Evolutionary conservation across 30 jellyfish, hydroid and myxozoan genomes (phyloP), one percentile per base, ranked within the genome.

Genomic region (Pseudorhiza aurosa): DNA sequence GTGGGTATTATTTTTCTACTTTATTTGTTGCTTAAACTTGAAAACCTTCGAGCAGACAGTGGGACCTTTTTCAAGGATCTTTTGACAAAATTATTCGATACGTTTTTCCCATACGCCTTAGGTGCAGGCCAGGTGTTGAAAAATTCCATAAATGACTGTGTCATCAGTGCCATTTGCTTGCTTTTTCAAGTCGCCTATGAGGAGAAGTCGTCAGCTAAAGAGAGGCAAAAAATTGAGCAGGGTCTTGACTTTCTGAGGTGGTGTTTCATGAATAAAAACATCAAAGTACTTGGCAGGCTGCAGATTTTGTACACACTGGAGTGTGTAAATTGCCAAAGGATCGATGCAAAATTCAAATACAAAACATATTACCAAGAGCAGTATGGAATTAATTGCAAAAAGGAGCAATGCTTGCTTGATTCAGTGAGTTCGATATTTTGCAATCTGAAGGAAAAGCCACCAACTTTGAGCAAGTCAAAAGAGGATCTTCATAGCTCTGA

Each of bases 1-100:
- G 87, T 75, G 19, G 96, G 96, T 21, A 67, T 85, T 5, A 74
- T 77, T 21, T 85, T 40, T 62, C 82, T 85, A 26, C 82, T 85
- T 15, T 67, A 30, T 39, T 22, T 44, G 39, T 75, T 85, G 4
- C 39, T 31, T 2, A 75, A 53, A 44, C 81, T 85, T n/a, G 91
- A 85, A 21, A 53, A 30, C 10, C 37, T 37, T 40, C 70, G 88
- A 17, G 68, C 71, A 22, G 81, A 81, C n/a, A 78, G 64, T 40
- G 81, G 81, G 2, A 0, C 55, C 12, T 6, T 74, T 51, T 60
- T 85, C 42, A 75, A 24, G 32, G 82, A 70, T 18, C 82, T 85
- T 24, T 50, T 85, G 42, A 14, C 46, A 22, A 56, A 71, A 30
- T 22, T 83, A 25, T 69, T 83, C 28, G 29, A 60, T n/a, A 32